Evolutionary conservation across 2,888 invertebrate genomes (phyloP), one percentile per base, ranked within the genome.

Genomic region (Drosophila aldrichi): DNA sequence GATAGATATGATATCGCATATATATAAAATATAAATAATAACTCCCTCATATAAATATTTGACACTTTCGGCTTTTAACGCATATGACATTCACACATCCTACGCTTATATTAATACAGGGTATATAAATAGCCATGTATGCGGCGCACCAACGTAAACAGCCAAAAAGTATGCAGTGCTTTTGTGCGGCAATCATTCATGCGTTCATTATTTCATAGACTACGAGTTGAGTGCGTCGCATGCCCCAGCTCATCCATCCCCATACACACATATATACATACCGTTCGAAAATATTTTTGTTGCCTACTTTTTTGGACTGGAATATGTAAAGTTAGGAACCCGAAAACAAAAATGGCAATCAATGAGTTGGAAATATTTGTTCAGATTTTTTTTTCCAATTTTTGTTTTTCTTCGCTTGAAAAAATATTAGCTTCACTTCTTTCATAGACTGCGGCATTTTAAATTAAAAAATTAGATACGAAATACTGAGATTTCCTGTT

Each of bases 301-400:
- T 71, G 71, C 69, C 73, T 80, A 70, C 34, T 65, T 74, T 74
- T 77, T 68, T 64, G 34, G 51, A 54, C 51, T 59, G 54, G 57
- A 59, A 80, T 81, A 81, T 79, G 78, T 79, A 79, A 83, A 88
- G 79, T 70, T 54, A 52, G 49, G 55, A 56, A 56, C 60, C 63
- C 65, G 20, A 49, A 64, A 73, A 74, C 74, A 82, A 89, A 90
- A 90, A 89, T 88, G 90, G 84, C 87, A 92, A 91, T 92, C 92
- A 92, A 92, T 92, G 92, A 92, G 86, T 91, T 90, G 92, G 92
- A 92, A 92, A 91, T 88, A 89, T 90, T 88, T 74, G 40, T 40
- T 54, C 22, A n/a, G 82, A 25, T 77, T 79, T 78, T 20, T 56
- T 78, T 82, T 76, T 77, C 81, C 73, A 69, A 9, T 20, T 34